Percentiles rank a stretch among this genome's conserved stretches.
Evolutionary conservation across 1,140 invertebrate genomes (phyloP).

Genomic region (Sitobion miscanthi): DNA sequence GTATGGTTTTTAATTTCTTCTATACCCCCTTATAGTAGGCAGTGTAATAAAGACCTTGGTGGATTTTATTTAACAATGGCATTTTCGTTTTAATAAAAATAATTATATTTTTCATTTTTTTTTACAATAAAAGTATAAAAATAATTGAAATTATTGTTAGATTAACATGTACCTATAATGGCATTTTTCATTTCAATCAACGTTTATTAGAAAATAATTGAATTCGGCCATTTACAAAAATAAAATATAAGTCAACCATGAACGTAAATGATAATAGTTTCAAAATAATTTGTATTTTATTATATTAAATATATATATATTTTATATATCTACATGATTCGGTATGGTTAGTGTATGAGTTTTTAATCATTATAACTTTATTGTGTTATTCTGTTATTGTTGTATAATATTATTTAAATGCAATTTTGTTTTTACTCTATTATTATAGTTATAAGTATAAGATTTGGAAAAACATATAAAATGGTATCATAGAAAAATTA

Average conservation of each 20-base stretch:
- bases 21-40: neutral
- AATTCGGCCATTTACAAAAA: neutral
- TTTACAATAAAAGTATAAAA: neutral
- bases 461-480: neutral
- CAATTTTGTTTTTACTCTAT: neutral
- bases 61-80: neutral
- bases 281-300: neutral
- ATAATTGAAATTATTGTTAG: neutral
- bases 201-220: neutral
- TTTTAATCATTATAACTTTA: no score
- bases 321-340: neutral
- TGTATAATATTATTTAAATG: neutral
- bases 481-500: neutral
- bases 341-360: neutral
- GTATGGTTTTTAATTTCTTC: constrained; percentile 49
- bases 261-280: neutral
- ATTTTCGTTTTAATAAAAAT: constrained; percentile 30
- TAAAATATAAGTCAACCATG: no score
- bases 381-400: no score
- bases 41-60: neutral
- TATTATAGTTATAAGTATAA: neutral
- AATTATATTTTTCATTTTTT: neutral
- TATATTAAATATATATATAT: neutral
- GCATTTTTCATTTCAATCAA: neutral
- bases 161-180: neutral